Evolutionary conservation across 2,888 invertebrate species (phyloP).

Genomic region (Geophilus truncorum): DNA sequence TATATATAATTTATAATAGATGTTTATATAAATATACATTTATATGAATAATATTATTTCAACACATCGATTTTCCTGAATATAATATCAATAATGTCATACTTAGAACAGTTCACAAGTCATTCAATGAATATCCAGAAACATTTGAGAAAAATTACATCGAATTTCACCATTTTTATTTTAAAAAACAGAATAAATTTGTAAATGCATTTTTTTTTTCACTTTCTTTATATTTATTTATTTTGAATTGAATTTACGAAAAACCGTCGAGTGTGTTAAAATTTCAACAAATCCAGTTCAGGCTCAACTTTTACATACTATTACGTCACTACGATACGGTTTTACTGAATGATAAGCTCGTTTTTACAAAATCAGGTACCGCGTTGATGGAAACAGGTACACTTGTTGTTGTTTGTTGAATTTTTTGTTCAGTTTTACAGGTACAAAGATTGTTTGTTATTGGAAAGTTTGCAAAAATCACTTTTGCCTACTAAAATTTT

Average conservation of each 20-base stretch:
- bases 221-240: no score
- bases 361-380: background rate
- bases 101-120: background rate
- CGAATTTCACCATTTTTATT: conserved; percentile 1
- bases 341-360: background rate
- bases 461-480: no score
- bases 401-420: no score
- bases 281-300: background rate
- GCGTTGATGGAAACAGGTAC: background rate
- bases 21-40: conserved; percentile 5
- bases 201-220: no score
- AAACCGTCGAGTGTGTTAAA: background rate
- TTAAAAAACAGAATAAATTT: background rate
- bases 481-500: no score
- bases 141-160: background rate
- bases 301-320: background rate
- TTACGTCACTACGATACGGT: background rate
- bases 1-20: conserved; percentile 1
- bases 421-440: no score
- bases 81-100: background rate
- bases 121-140: background rate
- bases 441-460: no score
- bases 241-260: no score
- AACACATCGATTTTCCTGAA: background rate
- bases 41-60: background rate